phyloP scores from a whole-genome alignment of 2,113 vertebrate genomes.

The Corapipo altera region DNA sequence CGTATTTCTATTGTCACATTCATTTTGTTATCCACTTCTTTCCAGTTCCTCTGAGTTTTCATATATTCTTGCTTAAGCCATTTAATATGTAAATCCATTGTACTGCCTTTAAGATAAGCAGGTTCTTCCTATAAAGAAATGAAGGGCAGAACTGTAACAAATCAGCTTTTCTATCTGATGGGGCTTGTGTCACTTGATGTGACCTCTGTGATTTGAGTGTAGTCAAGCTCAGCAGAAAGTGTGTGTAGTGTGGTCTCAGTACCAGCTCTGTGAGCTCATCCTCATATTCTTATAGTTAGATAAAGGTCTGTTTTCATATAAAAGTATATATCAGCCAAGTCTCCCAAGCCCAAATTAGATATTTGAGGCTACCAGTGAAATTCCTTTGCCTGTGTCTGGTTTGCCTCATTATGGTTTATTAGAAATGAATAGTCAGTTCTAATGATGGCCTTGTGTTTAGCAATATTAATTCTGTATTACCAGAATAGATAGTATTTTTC shows the following conservation, averaged over 20 bases:
- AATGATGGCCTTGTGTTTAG: not conserved
- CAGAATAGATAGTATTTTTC: not conserved
- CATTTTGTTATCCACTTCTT: constrained; percentile 71
- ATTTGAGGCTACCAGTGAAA: not conserved
- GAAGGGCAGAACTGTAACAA: not conserved
- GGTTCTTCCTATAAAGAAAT: constrained; percentile 54
- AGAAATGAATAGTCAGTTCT: not conserved
- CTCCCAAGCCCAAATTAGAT: not conserved
- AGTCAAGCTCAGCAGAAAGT: not conserved
- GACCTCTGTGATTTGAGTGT: not conserved
- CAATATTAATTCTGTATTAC: not conserved
- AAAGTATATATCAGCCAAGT: not conserved
- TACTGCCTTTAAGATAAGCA: not conserved
- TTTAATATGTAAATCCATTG: constrained; percentile 37
- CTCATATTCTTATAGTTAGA: not conserved
- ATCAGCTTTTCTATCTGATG: not conserved
- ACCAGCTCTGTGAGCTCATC: not conserved
- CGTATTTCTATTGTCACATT: constrained; percentile 63
- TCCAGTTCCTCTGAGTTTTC: constrained; percentile 73
- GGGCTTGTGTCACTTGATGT: not conserved
- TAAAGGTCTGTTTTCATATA: not conserved
- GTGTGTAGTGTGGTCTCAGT: not conserved
- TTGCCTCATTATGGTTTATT: not conserved
- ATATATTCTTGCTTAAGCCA: constrained; percentile 70
- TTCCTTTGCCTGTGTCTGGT: not conserved